A percentile compares a stretch with the other conserved stretches of the same genome.
Conservation (phyloP, 2,113 vertebrate species). For the Mobula birostris region DNA sequence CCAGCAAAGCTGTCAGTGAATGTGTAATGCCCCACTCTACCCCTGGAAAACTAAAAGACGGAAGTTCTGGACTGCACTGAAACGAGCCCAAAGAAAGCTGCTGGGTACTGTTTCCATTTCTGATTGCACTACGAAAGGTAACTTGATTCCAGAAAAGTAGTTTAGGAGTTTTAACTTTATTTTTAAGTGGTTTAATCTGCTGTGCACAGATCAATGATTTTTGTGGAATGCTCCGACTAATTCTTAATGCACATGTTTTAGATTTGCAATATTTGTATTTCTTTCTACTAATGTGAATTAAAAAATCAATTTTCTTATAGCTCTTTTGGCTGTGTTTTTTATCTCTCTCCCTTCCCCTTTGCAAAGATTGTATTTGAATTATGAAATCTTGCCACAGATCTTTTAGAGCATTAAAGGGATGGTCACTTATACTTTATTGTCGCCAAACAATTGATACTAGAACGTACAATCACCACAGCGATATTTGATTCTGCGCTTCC, state of each 20-base stretch:
- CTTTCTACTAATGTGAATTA: constrained; percentile 35
- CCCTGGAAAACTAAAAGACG: not conserved
- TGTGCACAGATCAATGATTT: not conserved
- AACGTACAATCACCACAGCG: too few relatives aligned
- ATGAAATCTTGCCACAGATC: not conserved
- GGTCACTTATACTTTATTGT: too few relatives aligned
- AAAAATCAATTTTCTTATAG: not conserved
- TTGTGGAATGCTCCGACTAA: not conserved
- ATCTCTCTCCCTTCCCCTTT: too few relatives aligned
- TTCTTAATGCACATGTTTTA: not conserved
- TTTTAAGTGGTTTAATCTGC: not conserved
- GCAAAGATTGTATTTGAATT: not conserved
- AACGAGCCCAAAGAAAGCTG: not conserved
- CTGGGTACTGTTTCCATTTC: not conserved
- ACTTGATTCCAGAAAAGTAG: not conserved
- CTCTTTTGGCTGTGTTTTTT: not conserved
- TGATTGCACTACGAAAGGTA: constrained; percentile 15
- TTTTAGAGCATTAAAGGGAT: not conserved
- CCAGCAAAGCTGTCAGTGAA: not conserved
- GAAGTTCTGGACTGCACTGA: not conserved
- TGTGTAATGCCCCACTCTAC: not conserved
- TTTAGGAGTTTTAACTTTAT: not conserved
- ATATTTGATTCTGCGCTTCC: too few relatives aligned
- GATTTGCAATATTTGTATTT: not conserved
- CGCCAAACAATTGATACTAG: too few relatives aligned